Percentiles rank a stretch among this genome's conserved stretches.
Evolutionary conservation across 2,888 invertebrate species (phyloP).

Genomic region (Calameuta filiformis): DNA sequence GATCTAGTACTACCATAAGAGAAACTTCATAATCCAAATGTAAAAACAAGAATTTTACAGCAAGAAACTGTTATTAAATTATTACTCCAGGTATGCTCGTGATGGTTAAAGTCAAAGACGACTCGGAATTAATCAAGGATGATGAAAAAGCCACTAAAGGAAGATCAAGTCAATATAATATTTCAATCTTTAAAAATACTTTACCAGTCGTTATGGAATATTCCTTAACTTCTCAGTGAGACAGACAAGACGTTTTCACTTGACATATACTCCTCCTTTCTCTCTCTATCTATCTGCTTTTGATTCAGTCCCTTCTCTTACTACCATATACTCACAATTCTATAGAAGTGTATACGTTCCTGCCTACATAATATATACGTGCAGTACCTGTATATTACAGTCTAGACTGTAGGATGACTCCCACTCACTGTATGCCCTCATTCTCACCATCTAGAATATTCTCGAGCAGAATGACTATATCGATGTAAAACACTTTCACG

Average conservation of each 20-base stretch:
- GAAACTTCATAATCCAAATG: not conserved
- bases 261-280: not conserved
- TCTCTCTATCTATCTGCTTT: not conserved
- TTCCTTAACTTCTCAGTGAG: not conserved
- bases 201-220: not conserved
- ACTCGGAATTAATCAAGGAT: too few species aligned
- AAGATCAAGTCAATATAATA: not conserved
- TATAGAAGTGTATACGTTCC: not conserved
- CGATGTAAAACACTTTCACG: constrained; percentile 34
- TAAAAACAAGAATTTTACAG: not conserved
- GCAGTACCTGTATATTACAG: not conserved
- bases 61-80: too few species aligned
- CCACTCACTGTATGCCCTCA: constrained; percentile 22
- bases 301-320: not conserved
- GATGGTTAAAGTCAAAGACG: too few species aligned
- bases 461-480: constrained; percentile 9
- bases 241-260: not conserved
- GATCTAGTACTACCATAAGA: not conserved
- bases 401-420: constrained; percentile 7
- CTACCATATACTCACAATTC: not conserved
- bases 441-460: constrained; percentile 27
- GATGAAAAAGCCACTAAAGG: too few species aligned
- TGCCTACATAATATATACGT: not conserved
- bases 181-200: not conserved
- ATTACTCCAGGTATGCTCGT: too few species aligned